Evolutionary conservation across 2,113 vertebrate genomes (phyloP), one percentile per base, ranked within the genome.

Genomic region (Gasterosteus nipponicus): DNA sequence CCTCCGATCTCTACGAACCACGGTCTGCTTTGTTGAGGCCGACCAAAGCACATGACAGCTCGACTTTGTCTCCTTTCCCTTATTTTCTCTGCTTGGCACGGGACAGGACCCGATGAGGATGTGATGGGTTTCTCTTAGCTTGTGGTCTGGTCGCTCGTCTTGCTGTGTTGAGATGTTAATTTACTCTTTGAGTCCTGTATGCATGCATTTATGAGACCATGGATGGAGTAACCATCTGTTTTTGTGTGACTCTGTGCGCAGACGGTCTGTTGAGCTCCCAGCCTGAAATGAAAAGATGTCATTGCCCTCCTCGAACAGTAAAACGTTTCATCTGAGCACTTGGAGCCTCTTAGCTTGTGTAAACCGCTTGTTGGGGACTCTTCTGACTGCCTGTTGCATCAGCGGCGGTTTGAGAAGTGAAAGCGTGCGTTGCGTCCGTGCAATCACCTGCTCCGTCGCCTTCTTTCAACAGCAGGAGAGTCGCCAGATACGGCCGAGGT

Each of bases 171-270:
- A 67, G 68, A 69, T 80, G 8, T 67, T 79, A 64, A 67, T 56
- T 29, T 51, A 2, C 69, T 57, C 5, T 5, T 33, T 33, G 33
- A 80, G 47, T 71, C 49, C 18, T 62, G 63, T 22, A 77, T 57
- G 54, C 69, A 57, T 68, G 51, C 44, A 12, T 75, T 85, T 76
- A 71, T 67, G 73, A 75, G 68, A 78, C 66, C 77, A 22, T 77
- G 87, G 88, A 87, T 87, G 88, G 84, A 80, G 89, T 82, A 65
- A 87, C 83, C 85, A 87, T 90, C 84, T 90, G 84, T 85, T 85
- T 86, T 85, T 83, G 63, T 77, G 49, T 63, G 44, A 74, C 84
- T 49, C 65, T 66, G 22, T 51, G 38, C 75, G 49, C 67, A 85
- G 65, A 87, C 59, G 73, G 80, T 35, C 60, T 14, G 51, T 46